phyloP scores from a whole-genome alignment of 1,140 invertebrate species.

The Telenomus remus region DNA sequence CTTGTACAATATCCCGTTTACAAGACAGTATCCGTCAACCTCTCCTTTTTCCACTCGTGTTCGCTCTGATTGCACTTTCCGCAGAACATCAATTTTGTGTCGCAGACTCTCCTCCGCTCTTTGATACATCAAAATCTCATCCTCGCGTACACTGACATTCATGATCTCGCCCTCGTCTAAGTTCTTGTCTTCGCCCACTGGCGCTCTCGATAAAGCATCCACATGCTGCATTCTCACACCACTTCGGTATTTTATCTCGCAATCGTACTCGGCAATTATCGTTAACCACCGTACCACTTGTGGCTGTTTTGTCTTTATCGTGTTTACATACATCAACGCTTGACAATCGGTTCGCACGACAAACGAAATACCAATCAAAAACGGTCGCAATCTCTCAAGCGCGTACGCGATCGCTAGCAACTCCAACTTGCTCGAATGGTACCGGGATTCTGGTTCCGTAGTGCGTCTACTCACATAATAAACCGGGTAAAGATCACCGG shows the following conservation, averaged over 20 bases:
- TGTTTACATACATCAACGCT: constrained; percentile 5
- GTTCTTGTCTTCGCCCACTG: neutral
- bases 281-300: constrained; percentile 20
- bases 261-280: constrained; percentile 15
- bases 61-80: constrained; percentile 1
- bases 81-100: constrained; percentile 17
- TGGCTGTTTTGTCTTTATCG: constrained; percentile 14
- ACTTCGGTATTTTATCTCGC: constrained; percentile 13
- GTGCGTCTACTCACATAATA: neutral
- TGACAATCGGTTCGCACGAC: constrained; percentile 40
- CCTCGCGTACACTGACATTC: constrained; percentile 1
- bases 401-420: constrained; percentile 53
- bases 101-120: constrained; percentile 5
- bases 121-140: constrained; percentile 22
- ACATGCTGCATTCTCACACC: constrained; percentile 23
- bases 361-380: constrained; percentile 35
- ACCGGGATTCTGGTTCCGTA: constrained; percentile 20
- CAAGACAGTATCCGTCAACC: neutral
- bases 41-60: constrained; percentile 3
- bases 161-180: neutral
- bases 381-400: too few relatives aligned
- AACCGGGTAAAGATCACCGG: neutral
- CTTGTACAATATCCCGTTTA: constrained; percentile 24
- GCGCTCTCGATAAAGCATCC: constrained; percentile 13
- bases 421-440: constrained; percentile 56